Conservation (phyloP, 2,888 invertebrate genomes). For the Leptopilina myrica region DNA sequence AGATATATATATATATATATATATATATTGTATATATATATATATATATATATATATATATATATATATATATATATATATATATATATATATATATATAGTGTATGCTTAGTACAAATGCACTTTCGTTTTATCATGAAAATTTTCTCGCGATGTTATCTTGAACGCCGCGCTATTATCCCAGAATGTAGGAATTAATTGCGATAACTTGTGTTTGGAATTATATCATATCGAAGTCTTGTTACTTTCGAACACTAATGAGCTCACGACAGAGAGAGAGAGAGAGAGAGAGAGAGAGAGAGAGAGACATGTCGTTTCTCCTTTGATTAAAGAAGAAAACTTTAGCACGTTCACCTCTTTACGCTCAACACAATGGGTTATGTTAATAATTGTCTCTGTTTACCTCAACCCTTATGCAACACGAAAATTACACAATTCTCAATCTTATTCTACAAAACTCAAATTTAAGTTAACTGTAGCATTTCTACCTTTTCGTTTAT, state of each 20-base stretch:
- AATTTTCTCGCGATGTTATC: constrained; percentile 41
- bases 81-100: too few relatives aligned
- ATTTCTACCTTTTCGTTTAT: too few relatives aligned
- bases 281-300: too few relatives aligned
- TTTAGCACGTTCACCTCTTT: constrained; percentile 24
- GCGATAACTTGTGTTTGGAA: constrained; percentile 36
- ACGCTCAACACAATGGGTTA: constrained; percentile 29
- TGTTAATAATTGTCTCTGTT: constrained; percentile 16
- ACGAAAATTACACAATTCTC: constrained; percentile 18
- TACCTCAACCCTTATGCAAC: constrained; percentile 1
- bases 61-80: not conserved
- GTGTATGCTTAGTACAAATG: constrained; percentile 4
- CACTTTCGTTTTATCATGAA: constrained; percentile 31
- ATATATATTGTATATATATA: too few relatives aligned
- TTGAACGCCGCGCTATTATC: constrained; percentile 26
- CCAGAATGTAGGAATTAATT: constrained; percentile 38
- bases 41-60: too few relatives aligned
- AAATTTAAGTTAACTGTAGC: too few relatives aligned
- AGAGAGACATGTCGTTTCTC: constrained; percentile 17
- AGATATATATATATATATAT: not conserved
- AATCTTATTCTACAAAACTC: too few relatives aligned
- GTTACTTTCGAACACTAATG: constrained; percentile 37
- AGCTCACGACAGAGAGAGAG: constrained; percentile 25
- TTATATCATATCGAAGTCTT: constrained; percentile 35
- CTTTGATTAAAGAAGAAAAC: constrained; percentile 37